Evolutionary conservation across 2,113 vertebrate genomes (phyloP).

Genomic region (Pelobates fuscus): DNA sequence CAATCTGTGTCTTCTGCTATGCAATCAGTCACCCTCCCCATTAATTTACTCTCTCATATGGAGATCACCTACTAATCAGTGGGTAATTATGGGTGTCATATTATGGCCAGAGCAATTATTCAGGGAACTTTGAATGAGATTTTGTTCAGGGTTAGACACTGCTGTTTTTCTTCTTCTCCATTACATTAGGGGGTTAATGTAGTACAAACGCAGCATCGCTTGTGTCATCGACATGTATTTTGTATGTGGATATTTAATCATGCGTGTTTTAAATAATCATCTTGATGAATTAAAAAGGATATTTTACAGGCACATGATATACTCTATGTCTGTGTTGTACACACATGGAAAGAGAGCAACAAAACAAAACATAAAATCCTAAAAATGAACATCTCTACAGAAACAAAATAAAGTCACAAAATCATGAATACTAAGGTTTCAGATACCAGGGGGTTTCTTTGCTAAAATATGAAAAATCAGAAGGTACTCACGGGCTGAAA

Average conservation of each 20-base stretch:
- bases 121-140: constrained; percentile 36
- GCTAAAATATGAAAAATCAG: too few species aligned
- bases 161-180: background rate
- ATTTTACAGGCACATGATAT: too few species aligned
- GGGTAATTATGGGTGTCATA: constrained; percentile 46
- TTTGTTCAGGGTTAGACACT: constrained; percentile 25
- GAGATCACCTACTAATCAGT: constrained; percentile 47
- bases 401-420: too few species aligned
- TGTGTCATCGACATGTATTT: background rate
- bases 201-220: background rate
- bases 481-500: too few species aligned
- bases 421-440: too few species aligned
- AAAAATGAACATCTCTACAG: too few species aligned
- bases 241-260: background rate
- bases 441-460: too few species aligned
- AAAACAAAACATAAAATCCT: too few species aligned
- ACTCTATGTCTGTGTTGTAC: too few species aligned
- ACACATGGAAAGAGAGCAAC: too few species aligned
- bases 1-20: background rate
- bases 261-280: background rate
- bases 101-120: constrained; percentile 30
- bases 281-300: too few species aligned
- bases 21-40: constrained; percentile 32
- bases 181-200: background rate
- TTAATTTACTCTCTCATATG: constrained; percentile 34